Conservation (phyloP, 2,888 invertebrate species). For the Meiosimyza decipiens region DNA sequence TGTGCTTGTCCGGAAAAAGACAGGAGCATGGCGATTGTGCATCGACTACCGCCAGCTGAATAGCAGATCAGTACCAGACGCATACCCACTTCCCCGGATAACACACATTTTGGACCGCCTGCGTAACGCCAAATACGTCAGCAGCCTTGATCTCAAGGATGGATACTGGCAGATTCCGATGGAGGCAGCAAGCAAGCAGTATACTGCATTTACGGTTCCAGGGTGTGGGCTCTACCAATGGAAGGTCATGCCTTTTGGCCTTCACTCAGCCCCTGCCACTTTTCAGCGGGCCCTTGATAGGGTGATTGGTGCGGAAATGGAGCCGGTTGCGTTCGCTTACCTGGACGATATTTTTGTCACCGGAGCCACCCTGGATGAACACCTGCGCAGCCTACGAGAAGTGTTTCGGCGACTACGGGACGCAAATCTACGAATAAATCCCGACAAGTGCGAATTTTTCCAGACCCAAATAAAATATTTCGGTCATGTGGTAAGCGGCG, state of each 20-base stretch:
- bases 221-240: conserved; percentile 33
- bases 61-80: conserved; percentile 6
- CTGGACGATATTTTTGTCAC: conserved; percentile 31
- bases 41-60: conserved; percentile 34
- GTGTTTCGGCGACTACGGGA: not conserved
- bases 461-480: conserved; percentile 24
- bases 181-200: not conserved
- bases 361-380: not conserved
- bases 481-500: conserved; percentile 31
- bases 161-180: conserved; percentile 38
- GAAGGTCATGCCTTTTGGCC: conserved; percentile 36
- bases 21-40: conserved; percentile 36
- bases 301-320: conserved; percentile 23
- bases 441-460: conserved; percentile 26
- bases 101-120: conserved; percentile 31
- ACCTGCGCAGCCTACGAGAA: too few species aligned
- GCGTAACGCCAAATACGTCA: conserved; percentile 26
- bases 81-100: conserved; percentile 33
- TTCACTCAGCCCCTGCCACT: conserved; percentile 30
- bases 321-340: conserved; percentile 24
- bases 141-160: not conserved
- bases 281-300: conserved; percentile 30
- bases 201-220: conserved; percentile 29
- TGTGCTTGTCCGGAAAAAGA: conserved; percentile 34
- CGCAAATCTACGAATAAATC: conserved; percentile 21